Base-by-base conservation (phyloP, 2,113 vertebrate genomes). In the Poeciliopsis occidentalis region DNA sequence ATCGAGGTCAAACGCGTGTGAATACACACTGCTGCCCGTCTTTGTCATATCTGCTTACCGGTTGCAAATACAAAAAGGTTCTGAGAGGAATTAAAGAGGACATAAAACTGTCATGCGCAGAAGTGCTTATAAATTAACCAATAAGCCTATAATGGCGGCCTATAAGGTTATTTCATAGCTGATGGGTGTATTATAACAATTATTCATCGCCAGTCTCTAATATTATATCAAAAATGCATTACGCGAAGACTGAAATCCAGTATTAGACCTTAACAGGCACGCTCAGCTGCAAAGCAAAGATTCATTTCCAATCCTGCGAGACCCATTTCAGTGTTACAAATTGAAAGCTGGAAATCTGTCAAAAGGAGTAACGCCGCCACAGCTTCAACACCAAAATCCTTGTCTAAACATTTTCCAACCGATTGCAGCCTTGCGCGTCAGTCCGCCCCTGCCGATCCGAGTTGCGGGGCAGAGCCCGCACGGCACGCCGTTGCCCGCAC, bases 1-100 rank as follows among this genome's bases (percentile, higher is more conserved):
- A 84, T 75, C 61, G 75, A 86, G 75, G 81, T 84, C 77, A 88
- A 78, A 88, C 19, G 11, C 67, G 47, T 30, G 71, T 34, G 66
- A 74, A 63, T 8, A 4, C 54, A 39, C n/a, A 24, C 8, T 54
- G 17, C 41, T 1, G 13, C 26, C 76, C 65, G 31, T 67, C 69
- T 73, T 7, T 60, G 32, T 39, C 70, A 63, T 70, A 74, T 1
- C 39, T 41, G 24, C 0, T 0, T 8, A 54, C 15, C 11, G 32
- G 68, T 0, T 15, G 8, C 3, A 12, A 3, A 60, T 24, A 39
- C 10, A 67, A 8, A 30, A 60, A 22, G 34, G 24, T 54, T 27
- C 3, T 15, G 2, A 3, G 4, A 27, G 12, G 15, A 26, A 11
- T 54, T 29, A 7, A 3, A n/a, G 57, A 31, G 19, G 67, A 3